Evolutionary conservation across 1,140 invertebrate species (phyloP).

Genomic region (Medauroidea extradentata): DNA sequence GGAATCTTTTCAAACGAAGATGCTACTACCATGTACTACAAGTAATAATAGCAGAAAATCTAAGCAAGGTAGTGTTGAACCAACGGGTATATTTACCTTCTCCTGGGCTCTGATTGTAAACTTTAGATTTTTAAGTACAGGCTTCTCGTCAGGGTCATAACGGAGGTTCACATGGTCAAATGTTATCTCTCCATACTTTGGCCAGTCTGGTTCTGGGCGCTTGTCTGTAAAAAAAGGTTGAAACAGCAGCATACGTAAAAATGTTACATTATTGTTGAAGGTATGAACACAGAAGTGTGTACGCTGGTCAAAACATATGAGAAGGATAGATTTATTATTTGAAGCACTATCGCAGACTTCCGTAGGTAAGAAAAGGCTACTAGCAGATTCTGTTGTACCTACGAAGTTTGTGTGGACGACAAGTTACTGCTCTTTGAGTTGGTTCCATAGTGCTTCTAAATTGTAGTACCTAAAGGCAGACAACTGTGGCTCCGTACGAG

Average conservation of each 20-base stretch:
- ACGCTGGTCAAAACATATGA: constrained; percentile 66
- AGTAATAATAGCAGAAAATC: no score
- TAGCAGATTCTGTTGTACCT: not conserved
- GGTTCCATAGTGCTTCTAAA: no score
- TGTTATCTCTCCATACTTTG: constrained; percentile 56
- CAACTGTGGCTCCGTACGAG: no score
- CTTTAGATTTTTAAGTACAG: constrained; percentile 51
- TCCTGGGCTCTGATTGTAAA: constrained; percentile 51
- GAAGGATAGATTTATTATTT: constrained; percentile 64
- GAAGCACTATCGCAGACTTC: constrained; percentile 39
- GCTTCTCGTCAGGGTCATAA: constrained; percentile 47
- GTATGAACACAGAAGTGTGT: no score
- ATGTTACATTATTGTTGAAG: no score
- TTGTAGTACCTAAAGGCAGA: no score
- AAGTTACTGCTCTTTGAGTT: no score
- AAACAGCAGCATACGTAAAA: no score
- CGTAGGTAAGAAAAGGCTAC: not conserved
- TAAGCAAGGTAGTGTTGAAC: no score
- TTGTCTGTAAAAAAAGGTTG: constrained; percentile 28
- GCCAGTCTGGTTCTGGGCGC: constrained; percentile 67
- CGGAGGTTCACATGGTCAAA: constrained; percentile 59
- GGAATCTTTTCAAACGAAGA: no score
- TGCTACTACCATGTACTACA: no score
- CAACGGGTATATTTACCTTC: constrained; percentile 52
- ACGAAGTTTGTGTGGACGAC: not conserved